Conservation (phyloP, 2,888 invertebrate species). For the Cremastinae sp. region DNA sequence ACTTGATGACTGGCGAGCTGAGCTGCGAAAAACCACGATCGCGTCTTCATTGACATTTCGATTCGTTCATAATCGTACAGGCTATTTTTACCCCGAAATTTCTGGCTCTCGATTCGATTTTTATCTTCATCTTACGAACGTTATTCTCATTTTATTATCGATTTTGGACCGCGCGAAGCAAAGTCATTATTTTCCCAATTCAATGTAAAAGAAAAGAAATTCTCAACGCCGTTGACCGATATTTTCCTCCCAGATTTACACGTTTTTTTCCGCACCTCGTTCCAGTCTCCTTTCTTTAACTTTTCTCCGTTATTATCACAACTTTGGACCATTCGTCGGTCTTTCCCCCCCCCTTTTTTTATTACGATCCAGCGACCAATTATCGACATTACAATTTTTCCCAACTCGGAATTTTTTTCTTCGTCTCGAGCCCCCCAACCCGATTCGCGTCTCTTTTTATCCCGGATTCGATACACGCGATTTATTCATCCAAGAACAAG, state of each 20-base stretch:
- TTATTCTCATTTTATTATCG: slow-evolving; percentile 38
- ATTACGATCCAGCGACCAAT: slow-evolving; percentile 53
- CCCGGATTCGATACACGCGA: slow-evolving; percentile 34
- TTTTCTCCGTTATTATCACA: slow-evolving; percentile 13
- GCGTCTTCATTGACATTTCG: slow-evolving; percentile 63
- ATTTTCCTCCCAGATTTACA: slow-evolving; percentile 41
- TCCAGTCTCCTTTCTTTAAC: neutral
- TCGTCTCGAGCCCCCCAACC: slow-evolving; percentile 21
- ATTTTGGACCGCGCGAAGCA: slow-evolving; percentile 72
- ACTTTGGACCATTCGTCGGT: slow-evolving; percentile 30
- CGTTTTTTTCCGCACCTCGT: neutral
- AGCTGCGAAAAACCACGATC: slow-evolving; percentile 67
- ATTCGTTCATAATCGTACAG: slow-evolving; percentile 4
- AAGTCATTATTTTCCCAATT: slow-evolving; percentile 78
- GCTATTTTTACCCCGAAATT: slow-evolving; percentile 5
- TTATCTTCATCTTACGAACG: slow-evolving; percentile 15
- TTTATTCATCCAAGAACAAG: slow-evolving; percentile 55
- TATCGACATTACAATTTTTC: slow-evolving; percentile 49
- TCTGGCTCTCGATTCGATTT: slow-evolving; percentile 54
- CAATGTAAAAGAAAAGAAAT: slow-evolving; percentile 33
- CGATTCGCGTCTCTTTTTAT: slow-evolving; percentile 33
- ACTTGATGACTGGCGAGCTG: slow-evolving; percentile 73
- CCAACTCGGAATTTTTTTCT: slow-evolving; percentile 4
- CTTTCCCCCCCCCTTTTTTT: slow-evolving; percentile 5
- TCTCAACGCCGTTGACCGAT: slow-evolving; percentile 22